Evolutionary conservation across 2,888 invertebrate genomes (phyloP), one percentile per base, ranked within the genome.

Genomic region (Incurvaria masculella): DNA sequence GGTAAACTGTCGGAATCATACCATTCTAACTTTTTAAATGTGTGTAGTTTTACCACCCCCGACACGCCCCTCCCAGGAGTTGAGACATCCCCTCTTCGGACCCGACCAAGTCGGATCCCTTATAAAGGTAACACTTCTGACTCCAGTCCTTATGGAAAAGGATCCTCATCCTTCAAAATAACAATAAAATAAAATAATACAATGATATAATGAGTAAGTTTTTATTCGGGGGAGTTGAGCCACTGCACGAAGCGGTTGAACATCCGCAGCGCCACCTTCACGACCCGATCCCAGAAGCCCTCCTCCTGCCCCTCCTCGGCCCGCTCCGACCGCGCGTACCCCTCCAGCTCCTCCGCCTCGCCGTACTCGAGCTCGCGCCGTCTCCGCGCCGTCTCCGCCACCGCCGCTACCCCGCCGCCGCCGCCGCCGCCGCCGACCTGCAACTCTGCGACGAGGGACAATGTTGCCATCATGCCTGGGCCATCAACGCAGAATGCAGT

Each of bases 211-310:
- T 50, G 14, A 27, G n/a, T 26, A 33, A 21, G n/a, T 1, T 47
- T 40, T 21, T 44, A 19, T 39, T 33, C 38, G 16, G 44, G 72
- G 3, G 68, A 61, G 59, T 79, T 79, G 27, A 79, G 57, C 79
- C 79, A 79, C 58, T 75, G 72, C 47, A 79, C 59, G 54, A 79
- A 75, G 59, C 56, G 64, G 53, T 64, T 71, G 40, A 79, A 72
- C 51, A 79, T 53, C 57, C 70, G 75, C 16, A 79, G 54, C 18
- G 78, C 76, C 48, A 73, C 67, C 64, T 67, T 72, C 17, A 78
- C 68, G 11, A 79, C 63, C 58, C 65, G 63, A 51, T 73, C 71
- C 79, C 79, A 79, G 56, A 79, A 75, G 16, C 75, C 64, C 51
- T 78, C 72, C 21, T 75, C 71, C 55, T 67, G 63, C 18, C 61